Evolutionary conservation across 2,888 invertebrate genomes (phyloP).

Genomic region (Metellina segmentata): DNA sequence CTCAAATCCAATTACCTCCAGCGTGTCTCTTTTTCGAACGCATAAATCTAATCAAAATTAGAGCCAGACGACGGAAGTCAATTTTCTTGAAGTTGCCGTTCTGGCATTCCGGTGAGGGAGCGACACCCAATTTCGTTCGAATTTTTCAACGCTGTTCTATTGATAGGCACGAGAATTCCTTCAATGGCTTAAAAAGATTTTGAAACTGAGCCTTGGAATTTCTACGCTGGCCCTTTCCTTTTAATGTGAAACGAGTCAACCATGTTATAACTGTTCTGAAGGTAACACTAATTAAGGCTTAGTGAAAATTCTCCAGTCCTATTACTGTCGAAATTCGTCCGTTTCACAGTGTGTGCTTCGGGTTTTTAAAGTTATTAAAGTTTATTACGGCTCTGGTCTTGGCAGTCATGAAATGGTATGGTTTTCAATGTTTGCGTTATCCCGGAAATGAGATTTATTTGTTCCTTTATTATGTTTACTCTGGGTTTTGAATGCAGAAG

Average conservation of each 20-base stretch:
- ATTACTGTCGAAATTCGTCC: no score
- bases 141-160: not conserved
- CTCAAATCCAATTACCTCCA: not conserved
- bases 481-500: no score
- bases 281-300: not conserved
- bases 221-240: not conserved
- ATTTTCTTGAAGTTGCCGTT: not conserved
- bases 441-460: no score
- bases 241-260: not conserved
- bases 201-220: not conserved
- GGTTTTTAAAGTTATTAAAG: no score
- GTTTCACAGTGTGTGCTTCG: no score
- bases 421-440: no score
- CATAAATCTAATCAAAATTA: slow-evolving; percentile 18
- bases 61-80: slow-evolving; percentile 8
- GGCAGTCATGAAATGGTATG: no score
- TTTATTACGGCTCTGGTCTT: no score
- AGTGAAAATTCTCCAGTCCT: not conserved
- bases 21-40: not conserved
- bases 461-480: no score
- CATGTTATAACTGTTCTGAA: not conserved
- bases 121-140: not conserved
- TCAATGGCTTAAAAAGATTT: not conserved
- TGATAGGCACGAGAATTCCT: no score
- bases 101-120: not conserved